Base-by-base conservation (phyloP, 2,797 vertebrate species). In the Karalla daura region DNA sequence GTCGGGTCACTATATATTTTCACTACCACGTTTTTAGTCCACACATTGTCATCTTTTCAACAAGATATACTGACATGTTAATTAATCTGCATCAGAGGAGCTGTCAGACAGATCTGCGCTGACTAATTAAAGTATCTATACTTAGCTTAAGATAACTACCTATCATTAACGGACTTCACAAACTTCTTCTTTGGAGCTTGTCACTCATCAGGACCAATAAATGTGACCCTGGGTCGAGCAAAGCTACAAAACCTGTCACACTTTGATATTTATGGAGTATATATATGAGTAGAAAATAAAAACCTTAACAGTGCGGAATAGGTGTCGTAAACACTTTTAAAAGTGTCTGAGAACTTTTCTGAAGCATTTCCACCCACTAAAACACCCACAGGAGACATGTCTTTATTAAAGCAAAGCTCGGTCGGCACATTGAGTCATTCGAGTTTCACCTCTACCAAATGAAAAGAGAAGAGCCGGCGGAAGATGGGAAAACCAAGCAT, bases 391-490 rank as follows among this genome's bases (percentile, higher is more conserved):
- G 35, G 40, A 54, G 44, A 28, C 21, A 1, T n/a, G 2, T 25
- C 40, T 63, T 40, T 51, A 63, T 73, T 61, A 62, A 75, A 37
- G 46, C 12, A 44, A 52, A 63, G 35, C 51, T 69, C 20, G 3
- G 20, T 44, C 62, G 60, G 25, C 28, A 32, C 45, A 52, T 41
- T 11, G 56, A 25, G 49, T 20, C 21, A 30, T 51, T 52, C 0
- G 3, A 58, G 33, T 62, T 69, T 70, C 30, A 63, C 32, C 45
- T 66, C 45, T 4, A 17, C 10, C 11, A 21, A 50, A 52, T 12
- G 5, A 54, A 59, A 36, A 40, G 15, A 14, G 0, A 36, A 12
- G 18, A 46, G 18, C 51, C 37, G 30, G 33, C 23, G 1, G 7
- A 44, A 37, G 24, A 27, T 2, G 39, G 41, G 21, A 18, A 27